Base-by-base conservation (phyloP, 2,113 vertebrate genomes). In the Probosciger aterrimus region DNA sequence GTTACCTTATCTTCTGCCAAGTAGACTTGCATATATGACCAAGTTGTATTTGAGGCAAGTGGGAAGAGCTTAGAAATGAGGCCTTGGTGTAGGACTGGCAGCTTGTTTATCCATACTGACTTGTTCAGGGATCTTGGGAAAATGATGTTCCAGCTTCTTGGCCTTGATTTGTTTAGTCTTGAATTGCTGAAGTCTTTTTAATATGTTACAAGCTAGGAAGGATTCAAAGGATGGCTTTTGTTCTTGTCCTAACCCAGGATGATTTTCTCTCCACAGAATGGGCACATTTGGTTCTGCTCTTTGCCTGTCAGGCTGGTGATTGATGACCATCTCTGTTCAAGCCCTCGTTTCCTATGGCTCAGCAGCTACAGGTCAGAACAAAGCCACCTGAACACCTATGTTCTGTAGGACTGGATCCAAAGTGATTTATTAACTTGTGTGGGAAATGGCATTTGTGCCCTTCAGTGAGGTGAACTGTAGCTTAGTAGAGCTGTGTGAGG, bases 231-330 rank as follows among this genome's bases (percentile, higher is more conserved):
- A 15, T 59, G 57, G 33, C 57, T 35, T 35, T 59, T 59, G 20
- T 59, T 15, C 57, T 23, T 50, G 37, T 67, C 37, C 28, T 41
- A 35, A 62, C 25, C 2, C 6, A 33, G n/a, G 31, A 15, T 8
- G 8, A 7, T 1, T 74, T 86, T 44, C 28, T 10, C 7, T 22
- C 31, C 18, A 13, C 18, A 30, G 60, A 67, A 41, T 0, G 0
- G 27, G 28, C 0, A 0, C 11, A 0, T 52, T 77, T 92, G 27
- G 25, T 28, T 70, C 30, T 60, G 24, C 9, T 35, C 15, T 39
- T 43, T 55, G 12, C 14, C 31, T 74, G 25, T 28, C 80, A 76
- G n/a, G 30, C 4, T 28, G 13, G 43, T 41, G 70, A 79, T 17
- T 52, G 57, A 47, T 59, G 69, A 31, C 14, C 4, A 9, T 14